phyloP scores from a whole-genome alignment of 2,113 vertebrate species.

The Pionites leucogaster region DNA sequence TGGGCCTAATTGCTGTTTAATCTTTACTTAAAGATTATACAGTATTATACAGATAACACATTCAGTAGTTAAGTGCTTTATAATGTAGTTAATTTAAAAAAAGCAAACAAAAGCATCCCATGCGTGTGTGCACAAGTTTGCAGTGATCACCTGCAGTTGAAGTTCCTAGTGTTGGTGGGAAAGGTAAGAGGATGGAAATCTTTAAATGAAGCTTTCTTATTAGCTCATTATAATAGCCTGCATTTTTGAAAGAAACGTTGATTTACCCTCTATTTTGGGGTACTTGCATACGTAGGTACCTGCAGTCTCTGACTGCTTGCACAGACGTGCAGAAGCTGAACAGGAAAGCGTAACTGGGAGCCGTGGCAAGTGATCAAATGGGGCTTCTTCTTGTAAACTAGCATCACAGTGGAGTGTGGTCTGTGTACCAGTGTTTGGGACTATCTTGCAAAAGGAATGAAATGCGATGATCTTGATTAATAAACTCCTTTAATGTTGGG shows the following conservation, averaged over 20 bases:
- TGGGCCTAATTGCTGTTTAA: background rate
- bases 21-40: constrained; percentile 23
- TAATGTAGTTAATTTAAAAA: background rate
- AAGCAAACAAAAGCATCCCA: background rate
- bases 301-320: background rate
- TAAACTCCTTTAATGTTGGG: background rate
- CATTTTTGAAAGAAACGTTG: background rate
- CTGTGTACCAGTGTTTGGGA: background rate
- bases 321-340: background rate
- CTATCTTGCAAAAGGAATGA: background rate
- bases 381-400: background rate
- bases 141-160: background rate
- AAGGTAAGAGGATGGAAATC: background rate
- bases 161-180: background rate
- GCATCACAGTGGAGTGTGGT: background rate
- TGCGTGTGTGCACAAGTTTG: background rate
- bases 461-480: background rate
- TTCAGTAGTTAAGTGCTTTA: background rate
- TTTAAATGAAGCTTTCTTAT: background rate
- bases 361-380: background rate
- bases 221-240: background rate
- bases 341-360: background rate
- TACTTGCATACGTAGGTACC: background rate
- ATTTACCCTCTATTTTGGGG: background rate
- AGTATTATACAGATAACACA: background rate